Evolutionary conservation across 2,888 invertebrate genomes (phyloP).

Genomic region (Pteria penguin): DNA sequence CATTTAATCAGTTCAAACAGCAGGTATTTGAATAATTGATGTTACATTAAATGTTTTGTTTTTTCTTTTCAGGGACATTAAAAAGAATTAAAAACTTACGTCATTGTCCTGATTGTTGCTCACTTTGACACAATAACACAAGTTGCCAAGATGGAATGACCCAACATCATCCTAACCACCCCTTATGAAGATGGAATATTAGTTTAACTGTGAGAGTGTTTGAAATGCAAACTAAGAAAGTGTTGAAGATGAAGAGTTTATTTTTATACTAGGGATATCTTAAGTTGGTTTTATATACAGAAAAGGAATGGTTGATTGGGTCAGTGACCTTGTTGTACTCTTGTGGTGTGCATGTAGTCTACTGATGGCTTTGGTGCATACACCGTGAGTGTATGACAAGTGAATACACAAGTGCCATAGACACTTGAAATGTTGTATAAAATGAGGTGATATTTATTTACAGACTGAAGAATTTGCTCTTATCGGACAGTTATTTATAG

Average conservation of each 20-base stretch:
- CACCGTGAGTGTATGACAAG: too few species aligned
- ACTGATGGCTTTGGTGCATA: too few species aligned
- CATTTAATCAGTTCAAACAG: too few species aligned
- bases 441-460: background rate
- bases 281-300: background rate
- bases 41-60: background rate
- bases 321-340: too few species aligned
- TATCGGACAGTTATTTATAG: background rate
- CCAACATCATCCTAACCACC: slow-evolving; percentile 13
- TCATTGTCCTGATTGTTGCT: slow-evolving; percentile 20
- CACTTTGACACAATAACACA: slow-evolving; percentile 20
- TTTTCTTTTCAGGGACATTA: background rate
- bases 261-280: background rate
- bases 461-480: background rate
- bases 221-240: too few species aligned
- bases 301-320: background rate
- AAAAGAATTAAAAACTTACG: background rate
- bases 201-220: too few species aligned
- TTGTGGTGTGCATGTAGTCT: too few species aligned
- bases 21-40: too few species aligned
- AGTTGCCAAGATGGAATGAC: slow-evolving; percentile 11
- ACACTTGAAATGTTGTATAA: background rate
- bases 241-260: background rate
- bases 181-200: too few species aligned
- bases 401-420: background rate